Evolutionary conservation across 2,888 invertebrate species (phyloP), one percentile per base, ranked within the genome.

Genomic region (Ochlodes sylvanus): DNA sequence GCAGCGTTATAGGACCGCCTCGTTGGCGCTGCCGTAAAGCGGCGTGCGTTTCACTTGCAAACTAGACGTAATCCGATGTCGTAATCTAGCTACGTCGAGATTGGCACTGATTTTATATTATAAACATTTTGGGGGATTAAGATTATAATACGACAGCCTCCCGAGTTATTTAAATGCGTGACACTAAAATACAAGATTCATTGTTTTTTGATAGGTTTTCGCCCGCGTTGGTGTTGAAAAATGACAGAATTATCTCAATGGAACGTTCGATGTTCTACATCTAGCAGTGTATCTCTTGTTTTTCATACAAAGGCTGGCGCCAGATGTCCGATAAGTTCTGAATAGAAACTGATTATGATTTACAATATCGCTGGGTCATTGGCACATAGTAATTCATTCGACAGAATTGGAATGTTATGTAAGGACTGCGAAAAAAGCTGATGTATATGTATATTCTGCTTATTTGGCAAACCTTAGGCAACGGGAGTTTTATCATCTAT

Each of bases 281-380:
- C n/a, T n/a, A n/a, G n/a, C 38, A 12, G n/a, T 12, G 12, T 9
- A 38, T 38, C 50, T 19, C 19, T 50, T 52, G 21, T 52, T 52
- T 52, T 52, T 52, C 52, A 12, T 27, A 52, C n/a, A 52, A 50
- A 19, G 27, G 14, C 52, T 42, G 55, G 54, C 42, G 44, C 42
- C 60, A 57, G 57, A 64, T 57, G 64, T 19, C 57, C 47, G 64
- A 64, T 65, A 65, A 56, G 50, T 57, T 32, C 17, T 10, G 38
- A 65, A 57, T 38, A 50, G 44, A 50, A 57, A 65, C 47, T 19
- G 64, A 64, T 64, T 64, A n/a, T n/a, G n/a, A n/a, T n/a, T n/a
- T n/a, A 7, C 27, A 34, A 17, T 56, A 64, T 47, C 56, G 56
- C 56, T 21, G 47, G 64, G 57, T 65, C 57, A 21, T 50, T 65